Conservation (phyloP, 2,113 vertebrate genomes). For the Cavia aperea region DNA sequence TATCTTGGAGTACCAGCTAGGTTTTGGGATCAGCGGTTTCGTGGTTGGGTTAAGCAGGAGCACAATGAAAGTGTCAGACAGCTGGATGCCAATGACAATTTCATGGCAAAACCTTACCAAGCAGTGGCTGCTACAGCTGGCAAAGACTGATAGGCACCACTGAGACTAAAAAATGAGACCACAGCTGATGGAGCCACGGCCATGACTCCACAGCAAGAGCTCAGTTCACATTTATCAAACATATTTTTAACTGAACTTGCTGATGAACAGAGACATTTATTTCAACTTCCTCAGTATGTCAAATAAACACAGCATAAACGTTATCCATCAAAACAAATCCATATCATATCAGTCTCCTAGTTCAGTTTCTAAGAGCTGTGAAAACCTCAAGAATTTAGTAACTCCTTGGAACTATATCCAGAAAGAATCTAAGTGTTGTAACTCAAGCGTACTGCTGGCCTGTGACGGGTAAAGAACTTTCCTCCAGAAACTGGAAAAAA, state of each 20-base stretch:
- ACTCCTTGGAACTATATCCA: neutral
- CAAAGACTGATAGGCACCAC: slow-evolving; percentile 66
- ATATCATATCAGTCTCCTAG: slow-evolving; percentile 3
- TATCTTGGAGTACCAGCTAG: slow-evolving; percentile 89
- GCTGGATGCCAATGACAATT: slow-evolving; percentile 80
- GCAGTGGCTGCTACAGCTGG: slow-evolving; percentile 83
- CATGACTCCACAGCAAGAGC: neutral
- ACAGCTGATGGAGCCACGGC: neutral
- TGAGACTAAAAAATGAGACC: slow-evolving; percentile 32
- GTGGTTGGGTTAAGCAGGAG: slow-evolving; percentile 86
- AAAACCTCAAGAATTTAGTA: slow-evolving; percentile 32
- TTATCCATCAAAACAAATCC: slow-evolving; percentile 3
- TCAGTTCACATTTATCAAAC: neutral
- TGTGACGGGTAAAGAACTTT: neutral
- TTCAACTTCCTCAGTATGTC: neutral
- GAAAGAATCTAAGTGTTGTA: slow-evolving; percentile 21
- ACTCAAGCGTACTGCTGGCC: slow-evolving; percentile 2
- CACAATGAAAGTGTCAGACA: slow-evolving; percentile 84
- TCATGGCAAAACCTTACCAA: slow-evolving; percentile 83
- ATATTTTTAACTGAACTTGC: neutral
- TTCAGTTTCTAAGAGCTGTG: neutral
- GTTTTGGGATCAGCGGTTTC: slow-evolving; percentile 93
- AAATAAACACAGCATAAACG: neutral
- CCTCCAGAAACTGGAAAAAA: slow-evolving; percentile 10
- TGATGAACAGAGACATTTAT: neutral